phyloP scores from a whole-genome alignment of 2,113 vertebrate genomes.

The Ptychochromis oligacanthus region DNA sequence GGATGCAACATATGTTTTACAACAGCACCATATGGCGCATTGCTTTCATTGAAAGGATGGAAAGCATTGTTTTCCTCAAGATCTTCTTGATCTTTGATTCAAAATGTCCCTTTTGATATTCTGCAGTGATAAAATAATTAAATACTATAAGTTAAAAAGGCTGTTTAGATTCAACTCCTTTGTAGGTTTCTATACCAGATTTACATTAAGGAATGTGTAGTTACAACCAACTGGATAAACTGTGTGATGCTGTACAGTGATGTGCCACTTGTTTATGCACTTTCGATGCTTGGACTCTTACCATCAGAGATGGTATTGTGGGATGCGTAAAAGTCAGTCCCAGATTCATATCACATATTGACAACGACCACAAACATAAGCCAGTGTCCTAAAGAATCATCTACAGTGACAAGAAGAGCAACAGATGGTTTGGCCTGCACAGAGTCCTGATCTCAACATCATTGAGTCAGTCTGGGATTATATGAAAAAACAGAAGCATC shows the following conservation, averaged over 20 bases:
- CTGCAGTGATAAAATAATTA: not conserved
- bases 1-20: not conserved
- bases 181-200: not conserved
- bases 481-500: constrained; percentile 12
- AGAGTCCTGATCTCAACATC: not conserved
- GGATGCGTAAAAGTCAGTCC: not conserved
- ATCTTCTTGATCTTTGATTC: not conserved
- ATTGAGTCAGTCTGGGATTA: not conserved
- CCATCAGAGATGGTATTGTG: not conserved
- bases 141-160: not conserved
- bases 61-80: constrained; percentile 2
- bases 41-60: not conserved
- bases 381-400: not conserved
- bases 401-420: not conserved
- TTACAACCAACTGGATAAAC: not conserved
- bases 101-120: not conserved
- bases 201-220: not conserved
- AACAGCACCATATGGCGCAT: constrained; percentile 9
- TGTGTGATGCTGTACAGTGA: not conserved
- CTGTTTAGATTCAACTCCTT: not conserved
- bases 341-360: not conserved
- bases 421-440: constrained; percentile 25
- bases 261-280: not conserved
- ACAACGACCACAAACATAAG: not conserved
- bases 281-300: not conserved